Evolutionary conservation across 2,888 invertebrate genomes (phyloP), one percentile per base, ranked within the genome.

Genomic region (Dicyrtoma fusca): DNA sequence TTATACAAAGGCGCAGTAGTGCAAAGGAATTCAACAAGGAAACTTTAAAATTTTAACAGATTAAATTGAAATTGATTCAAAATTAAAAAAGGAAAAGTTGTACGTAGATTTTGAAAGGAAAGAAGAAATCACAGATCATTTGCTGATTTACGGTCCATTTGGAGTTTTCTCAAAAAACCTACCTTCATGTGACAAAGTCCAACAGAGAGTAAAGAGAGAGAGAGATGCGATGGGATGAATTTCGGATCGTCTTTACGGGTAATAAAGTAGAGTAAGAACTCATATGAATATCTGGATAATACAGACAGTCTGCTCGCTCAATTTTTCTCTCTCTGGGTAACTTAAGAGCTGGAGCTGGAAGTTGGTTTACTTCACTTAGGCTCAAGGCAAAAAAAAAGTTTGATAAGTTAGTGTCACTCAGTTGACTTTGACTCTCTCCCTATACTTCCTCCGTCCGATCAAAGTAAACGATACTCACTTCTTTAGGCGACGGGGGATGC

Each of bases 281-380:
- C 34, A 34, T 34, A 34, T 34, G 34, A 34, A 34, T 34, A 34
- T 34, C 34, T 34, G 8, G 34, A 34, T 34, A 34, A 34, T 34
- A 34, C 34, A 34, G 34, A 34, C 34, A 49, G 17, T 49, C 3
- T 17, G 14, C 49, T 49, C 4, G 14, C 49, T 49, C 49, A n/a
- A 8, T 49, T 17, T 49, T 49, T 49, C 49, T 49, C 49, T 49
- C 13, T 61, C 44, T 44, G 61, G 61, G 61, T 61, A 61, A 61
- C 61, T 61, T 61, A 61, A 61, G 61, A 61, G 61, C 44, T 61
- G 61, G 61, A 61, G 61, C 44, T 61, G 61, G 44, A 61, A 61
- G 61, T 61, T 61, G 61, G 61, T 61, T 61, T 61, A 61, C 61
- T 61, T 61, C 61, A 61, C 61, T 61, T 53, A 44, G 19, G 61